Percentiles rank a stretch among this genome's conserved stretches.
Evolutionary conservation across 2,888 invertebrate species (phyloP).

Genomic region (Chaitophorus viminalis): DNA sequence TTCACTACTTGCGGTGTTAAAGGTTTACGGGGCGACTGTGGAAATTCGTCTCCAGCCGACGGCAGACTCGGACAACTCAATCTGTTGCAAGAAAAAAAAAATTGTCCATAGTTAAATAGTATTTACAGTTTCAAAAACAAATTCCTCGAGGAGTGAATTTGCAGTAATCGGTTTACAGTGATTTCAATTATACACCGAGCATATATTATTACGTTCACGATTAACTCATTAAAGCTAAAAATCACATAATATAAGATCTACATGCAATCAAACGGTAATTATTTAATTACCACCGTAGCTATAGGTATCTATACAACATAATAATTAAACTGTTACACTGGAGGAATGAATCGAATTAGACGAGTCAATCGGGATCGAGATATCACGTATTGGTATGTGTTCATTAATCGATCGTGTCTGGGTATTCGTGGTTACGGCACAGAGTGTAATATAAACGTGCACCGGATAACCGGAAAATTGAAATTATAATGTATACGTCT

Average conservation of each 20-base stretch:
- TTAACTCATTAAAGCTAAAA: neutral
- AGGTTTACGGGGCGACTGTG: slow-evolving; percentile 27
- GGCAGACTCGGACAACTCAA: slow-evolving; percentile 56
- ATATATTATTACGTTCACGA: neutral
- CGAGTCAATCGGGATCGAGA: neutral
- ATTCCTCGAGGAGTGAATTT: neutral
- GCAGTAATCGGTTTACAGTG: neutral
- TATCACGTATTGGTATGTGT: neutral
- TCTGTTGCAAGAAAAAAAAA: neutral
- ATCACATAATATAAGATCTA: neutral
- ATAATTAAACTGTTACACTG: neutral
- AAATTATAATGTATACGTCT: neutral
- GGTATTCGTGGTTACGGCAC: neutral
- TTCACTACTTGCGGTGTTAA: slow-evolving; percentile 54
- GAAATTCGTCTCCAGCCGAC: slow-evolving; percentile 44
- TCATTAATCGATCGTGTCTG: neutral
- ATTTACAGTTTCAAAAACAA: neutral
- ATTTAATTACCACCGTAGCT: neutral
- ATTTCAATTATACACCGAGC: neutral
- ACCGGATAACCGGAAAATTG: neutral
- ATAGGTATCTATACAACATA: neutral
- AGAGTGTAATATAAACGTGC: neutral
- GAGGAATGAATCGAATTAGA: neutral
- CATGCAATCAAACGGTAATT: neutral
- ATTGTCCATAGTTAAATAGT: neutral